A percentile compares a stretch with the other conserved stretches of the same genome.
phyloP scores from a whole-genome alignment of 2,113 vertebrate genomes.

The Dryoscopus gambensis region DNA sequence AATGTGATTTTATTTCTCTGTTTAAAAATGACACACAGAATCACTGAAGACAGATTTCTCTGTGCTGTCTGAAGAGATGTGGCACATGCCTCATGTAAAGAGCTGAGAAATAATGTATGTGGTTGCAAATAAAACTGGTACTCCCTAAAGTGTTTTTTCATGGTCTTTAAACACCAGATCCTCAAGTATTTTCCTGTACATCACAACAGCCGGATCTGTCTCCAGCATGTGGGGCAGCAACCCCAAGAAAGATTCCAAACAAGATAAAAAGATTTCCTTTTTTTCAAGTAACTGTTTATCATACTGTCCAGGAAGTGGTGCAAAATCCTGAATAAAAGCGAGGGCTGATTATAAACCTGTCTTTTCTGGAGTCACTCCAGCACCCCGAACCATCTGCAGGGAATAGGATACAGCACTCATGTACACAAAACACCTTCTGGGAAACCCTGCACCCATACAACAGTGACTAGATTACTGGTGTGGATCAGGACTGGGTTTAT shows the following conservation, averaged over 20 bases:
- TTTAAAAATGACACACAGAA: not conserved
- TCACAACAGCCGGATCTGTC: conserved; percentile 13
- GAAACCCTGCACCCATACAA: not conserved
- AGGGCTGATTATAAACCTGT: not conserved
- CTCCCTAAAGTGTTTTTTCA: not conserved
- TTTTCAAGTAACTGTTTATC: not conserved
- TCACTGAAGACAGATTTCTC: not conserved
- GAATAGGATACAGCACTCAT: not conserved
- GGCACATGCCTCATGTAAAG: no score
- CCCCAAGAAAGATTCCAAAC: not conserved
- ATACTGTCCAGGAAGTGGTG: not conserved
- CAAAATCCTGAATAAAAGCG: not conserved
- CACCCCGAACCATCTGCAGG: not conserved
- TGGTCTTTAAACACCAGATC: not conserved
- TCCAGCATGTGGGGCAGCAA: not conserved
- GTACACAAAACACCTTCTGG: not conserved
- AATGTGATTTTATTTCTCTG: not conserved
- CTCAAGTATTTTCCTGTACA: not conserved
- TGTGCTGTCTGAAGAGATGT: not conserved
- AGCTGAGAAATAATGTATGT: not conserved
- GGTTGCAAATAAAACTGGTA: not conserved
- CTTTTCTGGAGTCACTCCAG: not conserved
- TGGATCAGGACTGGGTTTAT: not conserved
- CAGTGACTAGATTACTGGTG: not conserved
- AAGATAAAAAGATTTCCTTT: not conserved